These are phyloP conservation scores for Carcharodon carcharias DNA, from an alignment of 2,797 vertebrate species.

Conservation along the genomic window DNA sequence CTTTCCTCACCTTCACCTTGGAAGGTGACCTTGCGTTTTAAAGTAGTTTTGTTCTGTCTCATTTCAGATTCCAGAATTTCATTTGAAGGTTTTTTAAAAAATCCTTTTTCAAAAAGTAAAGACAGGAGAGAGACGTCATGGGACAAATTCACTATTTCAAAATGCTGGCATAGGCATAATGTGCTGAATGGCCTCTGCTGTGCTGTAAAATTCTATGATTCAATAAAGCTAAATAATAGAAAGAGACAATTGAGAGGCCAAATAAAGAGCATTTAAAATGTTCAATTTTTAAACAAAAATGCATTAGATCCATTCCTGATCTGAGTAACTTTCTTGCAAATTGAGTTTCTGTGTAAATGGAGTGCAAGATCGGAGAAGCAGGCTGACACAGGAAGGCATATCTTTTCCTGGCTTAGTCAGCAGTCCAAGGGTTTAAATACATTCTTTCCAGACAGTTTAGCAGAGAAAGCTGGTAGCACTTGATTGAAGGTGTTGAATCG, in stretches of 20 bases:
- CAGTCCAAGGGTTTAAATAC: neutral
- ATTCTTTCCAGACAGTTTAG: neutral
- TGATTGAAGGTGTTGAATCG: neutral
- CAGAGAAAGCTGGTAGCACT: neutral
- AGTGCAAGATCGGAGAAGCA: neutral
- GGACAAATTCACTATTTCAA: no score
- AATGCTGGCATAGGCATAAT: no score
- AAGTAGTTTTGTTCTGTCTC: no score
- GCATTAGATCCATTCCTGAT: neutral
- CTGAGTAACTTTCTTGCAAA: neutral
- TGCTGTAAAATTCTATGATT: neutral
- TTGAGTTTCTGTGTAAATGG: no score
- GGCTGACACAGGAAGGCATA: neutral
- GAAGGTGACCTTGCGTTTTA: no score
- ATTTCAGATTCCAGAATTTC: no score
- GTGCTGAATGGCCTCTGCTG: no score
- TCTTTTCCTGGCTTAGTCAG: neutral
- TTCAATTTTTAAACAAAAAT: neutral
- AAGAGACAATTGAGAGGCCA: neutral
- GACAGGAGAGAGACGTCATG: no score
- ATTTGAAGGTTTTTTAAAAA: no score
- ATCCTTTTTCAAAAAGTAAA: no score
- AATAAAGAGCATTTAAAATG: neutral
- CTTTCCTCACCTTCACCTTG: no score
- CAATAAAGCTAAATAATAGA: neutral